Evolutionary conservation across 1,140 invertebrate species (phyloP), one percentile per base, ranked within the genome.

Genomic region (Ceratina calcarata): DNA sequence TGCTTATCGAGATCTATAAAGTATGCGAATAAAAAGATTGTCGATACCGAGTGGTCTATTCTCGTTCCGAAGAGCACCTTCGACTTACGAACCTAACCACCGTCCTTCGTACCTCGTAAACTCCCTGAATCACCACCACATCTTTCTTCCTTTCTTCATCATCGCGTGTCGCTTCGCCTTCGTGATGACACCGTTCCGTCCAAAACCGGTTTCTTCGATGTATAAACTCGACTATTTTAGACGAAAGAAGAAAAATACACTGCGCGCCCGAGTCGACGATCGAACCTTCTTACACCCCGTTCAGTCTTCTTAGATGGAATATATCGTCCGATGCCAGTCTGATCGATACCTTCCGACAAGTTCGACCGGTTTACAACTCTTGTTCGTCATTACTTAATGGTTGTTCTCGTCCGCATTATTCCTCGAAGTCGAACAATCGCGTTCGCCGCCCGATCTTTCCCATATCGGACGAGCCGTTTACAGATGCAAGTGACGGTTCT

Each of bases 11-110:
- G 88, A 88, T 88, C 84, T 88, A 87, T 32, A 84, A 45, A 90
- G 83, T 91, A 90, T 73, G 86, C 87, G 82, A 86, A 85, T 88
- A 87, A 6, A 81, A 87, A 89, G 90, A 91, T 91, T 91, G 90
- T 91, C 90, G 89, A 90, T 90, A 91, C 83, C 86, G 84, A 88
- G 88, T 86, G 86, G 85, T 82, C 86, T 87, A 77, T 83, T 82
- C 81, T 82, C 76, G 67, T 79, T 83, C 78, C 78, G 83, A 86
- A 80, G 78, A 83, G 80, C 67, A 60, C 83, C 84, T 70, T 86
- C 84, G 84, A 82, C 80, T 70, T 79, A 79, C 81, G 81, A 82
- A 83, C 81, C 77, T 78, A 85, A 85, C 80, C 86, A 87, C 70
- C 83, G 85, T 83, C 64, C 76, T 60, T 73, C 51, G 51, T 65